phyloP scores from a whole-genome alignment of 2,113 vertebrate genomes.

The Prionailurus bengalensis region DNA sequence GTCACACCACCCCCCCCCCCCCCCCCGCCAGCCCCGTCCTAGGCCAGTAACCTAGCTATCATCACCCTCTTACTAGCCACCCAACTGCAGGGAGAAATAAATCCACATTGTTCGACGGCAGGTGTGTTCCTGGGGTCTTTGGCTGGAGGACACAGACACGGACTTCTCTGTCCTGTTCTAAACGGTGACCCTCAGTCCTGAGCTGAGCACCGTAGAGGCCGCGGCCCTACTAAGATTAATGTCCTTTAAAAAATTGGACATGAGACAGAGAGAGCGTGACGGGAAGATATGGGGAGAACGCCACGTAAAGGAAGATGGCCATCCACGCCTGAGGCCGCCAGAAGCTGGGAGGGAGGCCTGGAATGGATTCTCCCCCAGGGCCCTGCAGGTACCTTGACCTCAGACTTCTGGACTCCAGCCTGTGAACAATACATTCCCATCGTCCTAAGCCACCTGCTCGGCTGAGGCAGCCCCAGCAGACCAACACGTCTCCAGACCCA shows the following conservation, averaged over 20 bases:
- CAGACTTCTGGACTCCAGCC: neutral
- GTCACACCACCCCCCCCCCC: accelerated
- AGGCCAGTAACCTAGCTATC: neutral
- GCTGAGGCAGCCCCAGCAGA: accelerated
- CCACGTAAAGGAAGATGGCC: neutral
- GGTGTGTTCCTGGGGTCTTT: neutral
- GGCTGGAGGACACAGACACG: neutral
- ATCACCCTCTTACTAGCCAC: neutral
- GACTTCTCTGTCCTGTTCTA: too few species aligned
- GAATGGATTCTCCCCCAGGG: neutral
- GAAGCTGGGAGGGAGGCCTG: neutral
- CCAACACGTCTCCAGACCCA: accelerated
- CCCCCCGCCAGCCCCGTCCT: too few species aligned
- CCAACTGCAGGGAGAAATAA: neutral
- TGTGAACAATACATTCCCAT: accelerated
- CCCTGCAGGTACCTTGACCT: neutral
- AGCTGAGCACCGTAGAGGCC: neutral
- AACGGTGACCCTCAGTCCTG: too few species aligned
- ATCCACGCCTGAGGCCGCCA: neutral
- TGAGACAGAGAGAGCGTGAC: accelerated
- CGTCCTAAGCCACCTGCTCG: neutral
- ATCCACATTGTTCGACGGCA: neutral
- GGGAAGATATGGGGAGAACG: accelerated
- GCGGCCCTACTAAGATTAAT: accelerated
- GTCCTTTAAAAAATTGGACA: neutral